phyloP scores from a whole-genome alignment of 2,113 vertebrate genomes.

The Coracopsis vasa region DNA sequence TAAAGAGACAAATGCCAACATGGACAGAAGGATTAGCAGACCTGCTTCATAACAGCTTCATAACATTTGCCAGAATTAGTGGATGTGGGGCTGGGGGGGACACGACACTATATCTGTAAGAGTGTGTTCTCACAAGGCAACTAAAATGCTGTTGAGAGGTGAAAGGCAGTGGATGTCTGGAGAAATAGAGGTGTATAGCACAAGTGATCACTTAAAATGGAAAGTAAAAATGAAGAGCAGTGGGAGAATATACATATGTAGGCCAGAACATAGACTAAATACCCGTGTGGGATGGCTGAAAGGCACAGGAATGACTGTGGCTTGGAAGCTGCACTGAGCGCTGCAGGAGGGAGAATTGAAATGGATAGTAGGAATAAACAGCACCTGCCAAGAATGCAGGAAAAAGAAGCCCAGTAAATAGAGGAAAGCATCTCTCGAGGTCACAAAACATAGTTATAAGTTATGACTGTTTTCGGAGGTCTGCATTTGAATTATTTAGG shows the following conservation, averaged over 20 bases:
- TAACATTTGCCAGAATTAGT: background rate
- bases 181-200: background rate
- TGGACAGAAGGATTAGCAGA: background rate
- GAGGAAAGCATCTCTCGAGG: background rate
- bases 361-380: background rate
- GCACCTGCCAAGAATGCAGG: background rate
- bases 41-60: background rate
- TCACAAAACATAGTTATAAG: background rate
- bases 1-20: background rate
- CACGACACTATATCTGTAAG: accelerated
- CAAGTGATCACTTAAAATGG: background rate
- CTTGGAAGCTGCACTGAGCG: background rate
- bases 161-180: background rate
- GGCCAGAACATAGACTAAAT: background rate
- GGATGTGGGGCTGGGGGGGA: too few relatives aligned
- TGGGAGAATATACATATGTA: background rate
- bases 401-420: background rate
- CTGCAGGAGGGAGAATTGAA: background rate
- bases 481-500: background rate
- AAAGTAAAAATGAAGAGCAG: background rate
- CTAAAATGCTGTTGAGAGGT: background rate
- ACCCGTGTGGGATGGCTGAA: background rate
- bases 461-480: background rate
- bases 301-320: background rate
- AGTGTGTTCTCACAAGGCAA: background rate